Base-by-base conservation (phyloP, 2,888 invertebrate species). In the Malthinus flaveolus region DNA sequence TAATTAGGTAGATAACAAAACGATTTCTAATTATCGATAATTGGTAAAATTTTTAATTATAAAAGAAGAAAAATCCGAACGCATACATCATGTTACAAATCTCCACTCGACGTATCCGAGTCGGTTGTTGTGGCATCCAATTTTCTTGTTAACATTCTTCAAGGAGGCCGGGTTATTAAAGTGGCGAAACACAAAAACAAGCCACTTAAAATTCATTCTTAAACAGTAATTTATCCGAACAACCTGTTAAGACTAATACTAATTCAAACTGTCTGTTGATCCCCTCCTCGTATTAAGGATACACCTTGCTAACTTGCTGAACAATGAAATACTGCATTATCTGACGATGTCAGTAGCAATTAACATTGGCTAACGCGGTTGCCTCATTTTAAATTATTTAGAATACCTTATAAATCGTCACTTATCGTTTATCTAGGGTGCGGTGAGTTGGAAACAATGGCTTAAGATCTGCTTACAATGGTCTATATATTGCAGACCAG, bases 381-480 rank as follows among this genome's bases (percentile, higher is more conserved):
- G 66, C 66, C 67, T 67, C 68, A 66, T 66, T 66, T 66, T 67
- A 69, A 71, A 72, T 71, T 69, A 71, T 71, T 70, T 71, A 68
- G 69, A 71, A 72, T 70, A 59, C 64, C 66, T 68, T 68, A 71
- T 75, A 75, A 73, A 75, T 74, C 68, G 63, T 66, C 59, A 46
- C 64, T 68, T 73, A 74, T 73, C 73, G 68, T 50, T 64, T 66
- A 72, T 71, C 70, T 70, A 51, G 47, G 67, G 57, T 63, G 69
- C 60, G 61, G 65, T 63, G 65, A 64, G 65, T 61, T 63, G 59
- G 66, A 71, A 71, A 74, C 73, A 74, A 74, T 74, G 70, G 69
- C 65, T 47, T 39, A 57, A 65, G 68, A 72, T 74, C 72, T 72
- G 68, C 72, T 71, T 71, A 74, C 73, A 73, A 73, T 73, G 62